Evolutionary conservation across 2,888 invertebrate species (phyloP).

Genomic region (Trisateles emortualis): DNA sequence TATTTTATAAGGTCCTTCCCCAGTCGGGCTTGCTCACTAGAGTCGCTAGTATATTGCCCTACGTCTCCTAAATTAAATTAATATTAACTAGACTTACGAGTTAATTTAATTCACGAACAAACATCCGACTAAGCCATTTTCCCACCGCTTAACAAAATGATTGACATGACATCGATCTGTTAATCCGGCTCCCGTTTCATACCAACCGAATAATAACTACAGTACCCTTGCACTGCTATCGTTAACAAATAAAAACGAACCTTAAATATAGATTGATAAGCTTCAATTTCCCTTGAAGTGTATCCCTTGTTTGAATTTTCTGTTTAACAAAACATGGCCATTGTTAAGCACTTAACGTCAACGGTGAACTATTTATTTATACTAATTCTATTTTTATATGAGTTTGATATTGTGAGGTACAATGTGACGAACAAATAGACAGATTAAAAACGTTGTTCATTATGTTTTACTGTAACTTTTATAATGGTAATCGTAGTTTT

Average conservation of each 20-base stretch:
- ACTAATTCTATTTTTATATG: conserved; percentile 78
- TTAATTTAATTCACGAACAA: too few species aligned
- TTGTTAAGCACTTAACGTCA: conserved; percentile 79
- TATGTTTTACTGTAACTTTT: conserved; percentile 29
- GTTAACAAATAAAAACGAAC: conserved; percentile 20
- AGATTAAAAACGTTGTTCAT: conserved; percentile 33
- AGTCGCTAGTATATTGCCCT: too few species aligned
- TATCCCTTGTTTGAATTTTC: conserved; percentile 32
- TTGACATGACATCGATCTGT: conserved; percentile 64
- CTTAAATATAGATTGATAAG: not conserved
- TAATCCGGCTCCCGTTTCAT: conserved; percentile 60
- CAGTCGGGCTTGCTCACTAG: too few species aligned
- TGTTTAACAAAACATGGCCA: conserved; percentile 64
- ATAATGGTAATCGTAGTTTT: conserved; percentile 23
- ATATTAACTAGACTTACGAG: too few species aligned
- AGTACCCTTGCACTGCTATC: conserved; percentile 41
- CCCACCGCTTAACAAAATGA: conserved; percentile 51
- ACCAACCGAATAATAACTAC: conserved; percentile 40
- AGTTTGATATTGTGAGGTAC: conserved; percentile 60
- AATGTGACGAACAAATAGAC: conserved; percentile 32
- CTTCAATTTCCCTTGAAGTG: conserved; percentile 1
- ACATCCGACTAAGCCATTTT: conserved; percentile 39
- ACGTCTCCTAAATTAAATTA: too few species aligned
- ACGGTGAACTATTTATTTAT: conserved; percentile 73
- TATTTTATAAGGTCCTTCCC: too few species aligned